Conservation (phyloP, 1,140 invertebrate species). For the Caenorhabditis briggsae region DNA sequence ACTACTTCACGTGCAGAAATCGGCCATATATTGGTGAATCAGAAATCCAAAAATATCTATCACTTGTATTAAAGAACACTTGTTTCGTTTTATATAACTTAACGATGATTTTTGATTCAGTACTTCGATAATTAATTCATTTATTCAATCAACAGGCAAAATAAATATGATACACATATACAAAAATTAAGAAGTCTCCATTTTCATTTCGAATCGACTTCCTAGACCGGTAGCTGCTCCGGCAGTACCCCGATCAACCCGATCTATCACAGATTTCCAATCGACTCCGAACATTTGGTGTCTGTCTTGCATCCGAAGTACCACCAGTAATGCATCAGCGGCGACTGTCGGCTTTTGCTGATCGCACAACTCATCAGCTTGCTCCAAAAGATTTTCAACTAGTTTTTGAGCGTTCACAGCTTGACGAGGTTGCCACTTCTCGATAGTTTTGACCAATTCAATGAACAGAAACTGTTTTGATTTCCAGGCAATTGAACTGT, state of each 20-base stretch:
- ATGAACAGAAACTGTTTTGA: neutral
- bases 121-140: neutral
- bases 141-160: neutral
- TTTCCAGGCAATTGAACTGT: conserved; percentile 40
- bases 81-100: too few relatives aligned
- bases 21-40: too few relatives aligned
- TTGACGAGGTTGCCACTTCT: conserved; percentile 3
- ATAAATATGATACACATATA: neutral
- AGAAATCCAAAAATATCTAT: too few relatives aligned
- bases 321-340: conserved; percentile 35
- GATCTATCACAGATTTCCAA: conserved; percentile 33
- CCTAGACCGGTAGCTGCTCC: neutral
- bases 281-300: neutral
- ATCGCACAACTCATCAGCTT: conserved; percentile 45
- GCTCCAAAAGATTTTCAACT: neutral
- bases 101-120: too few relatives aligned
- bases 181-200: neutral
- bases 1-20: too few relatives aligned
- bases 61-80: too few relatives aligned
- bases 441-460: neutral
- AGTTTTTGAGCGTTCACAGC: neutral
- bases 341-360: conserved; percentile 55
- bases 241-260: neutral
- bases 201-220: neutral
- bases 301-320: neutral